A percentile compares a stretch with the other conserved stretches of the same genome.
Evolutionary conservation across 2,797 vertebrate genomes (phyloP).

Genomic region (Neosalanx taihuensis): DNA sequence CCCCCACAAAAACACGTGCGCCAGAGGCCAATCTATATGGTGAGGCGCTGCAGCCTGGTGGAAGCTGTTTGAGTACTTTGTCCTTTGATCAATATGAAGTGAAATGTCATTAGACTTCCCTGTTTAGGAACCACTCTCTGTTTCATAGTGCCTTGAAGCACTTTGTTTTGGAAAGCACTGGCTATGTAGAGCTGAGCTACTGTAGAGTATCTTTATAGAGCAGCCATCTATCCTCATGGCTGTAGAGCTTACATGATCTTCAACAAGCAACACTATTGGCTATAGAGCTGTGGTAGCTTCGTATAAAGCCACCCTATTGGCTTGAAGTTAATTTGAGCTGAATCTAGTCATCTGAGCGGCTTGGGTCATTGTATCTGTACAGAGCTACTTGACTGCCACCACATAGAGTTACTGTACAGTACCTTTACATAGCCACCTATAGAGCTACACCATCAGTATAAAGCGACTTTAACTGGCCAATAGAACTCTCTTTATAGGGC

Average conservation of each 20-base stretch:
- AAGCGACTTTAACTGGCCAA: constrained; percentile 56
- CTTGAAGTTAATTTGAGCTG: constrained; percentile 32
- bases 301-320: constrained; percentile 34
- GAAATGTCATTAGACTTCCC: constrained; percentile 59
- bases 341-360: constrained; percentile 36
- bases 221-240: constrained; percentile 39
- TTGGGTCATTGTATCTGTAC: constrained; percentile 32
- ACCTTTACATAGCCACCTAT: constrained; percentile 63
- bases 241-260: constrained; percentile 27
- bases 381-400: constrained; percentile 52
- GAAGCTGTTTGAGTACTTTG: constrained; percentile 45
- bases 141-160: constrained; percentile 78
- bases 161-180: constrained; percentile 65
- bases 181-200: constrained; percentile 59
- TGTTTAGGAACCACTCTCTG: constrained; percentile 63
- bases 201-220: constrained; percentile 61
- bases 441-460: constrained; percentile 63
- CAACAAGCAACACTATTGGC: constrained; percentile 40
- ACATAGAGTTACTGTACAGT: constrained; percentile 62
- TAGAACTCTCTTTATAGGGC: constrained; percentile 56
- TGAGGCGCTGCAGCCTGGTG: constrained; percentile 50
- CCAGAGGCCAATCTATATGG: constrained; percentile 55
- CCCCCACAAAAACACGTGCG: constrained; percentile 52
- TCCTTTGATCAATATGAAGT: constrained; percentile 54
- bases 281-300: constrained; percentile 45